Evolutionary conservation across 2,797 vertebrate species (phyloP).

Genomic region (Spheniscus humboldti): DNA sequence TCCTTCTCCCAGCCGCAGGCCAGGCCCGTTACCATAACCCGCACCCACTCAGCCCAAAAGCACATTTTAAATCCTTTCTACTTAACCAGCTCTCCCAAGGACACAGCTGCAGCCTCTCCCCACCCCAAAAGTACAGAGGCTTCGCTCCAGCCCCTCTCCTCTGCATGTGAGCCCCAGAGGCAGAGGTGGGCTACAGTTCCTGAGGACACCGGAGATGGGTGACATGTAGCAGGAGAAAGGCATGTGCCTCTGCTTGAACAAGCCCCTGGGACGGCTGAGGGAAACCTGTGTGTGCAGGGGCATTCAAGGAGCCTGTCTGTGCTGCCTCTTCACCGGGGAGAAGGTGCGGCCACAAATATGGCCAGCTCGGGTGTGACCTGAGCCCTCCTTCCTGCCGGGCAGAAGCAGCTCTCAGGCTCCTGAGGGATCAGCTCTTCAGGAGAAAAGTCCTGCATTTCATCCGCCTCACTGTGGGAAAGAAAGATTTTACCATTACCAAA

Average conservation of each 20-base stretch:
- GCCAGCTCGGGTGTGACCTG: too few species aligned
- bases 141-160: not conserved
- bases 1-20: not conserved
- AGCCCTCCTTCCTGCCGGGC: not conserved
- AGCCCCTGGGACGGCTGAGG: not conserved
- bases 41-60: not conserved
- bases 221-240: not conserved
- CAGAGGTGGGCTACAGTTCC: not conserved
- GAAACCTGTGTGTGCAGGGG: not conserved
- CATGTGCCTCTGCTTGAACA: not conserved
- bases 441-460: not conserved
- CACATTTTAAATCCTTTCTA: not conserved
- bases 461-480: fast-evolving
- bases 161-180: not conserved
- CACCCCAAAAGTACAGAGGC: fast-evolving
- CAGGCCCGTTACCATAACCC: too few species aligned
- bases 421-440: not conserved
- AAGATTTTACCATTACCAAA: not conserved
- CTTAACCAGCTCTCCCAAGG: not conserved
- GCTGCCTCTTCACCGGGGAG: not conserved
- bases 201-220: not conserved
- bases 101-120: not conserved
- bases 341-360: fast-evolving
- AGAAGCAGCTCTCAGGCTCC: not conserved
- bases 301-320: not conserved